These are phyloP conservation scores for Nomada hirtipes DNA, from an alignment of 2,888 invertebrate genomes.

Conservation along the genomic window DNA sequence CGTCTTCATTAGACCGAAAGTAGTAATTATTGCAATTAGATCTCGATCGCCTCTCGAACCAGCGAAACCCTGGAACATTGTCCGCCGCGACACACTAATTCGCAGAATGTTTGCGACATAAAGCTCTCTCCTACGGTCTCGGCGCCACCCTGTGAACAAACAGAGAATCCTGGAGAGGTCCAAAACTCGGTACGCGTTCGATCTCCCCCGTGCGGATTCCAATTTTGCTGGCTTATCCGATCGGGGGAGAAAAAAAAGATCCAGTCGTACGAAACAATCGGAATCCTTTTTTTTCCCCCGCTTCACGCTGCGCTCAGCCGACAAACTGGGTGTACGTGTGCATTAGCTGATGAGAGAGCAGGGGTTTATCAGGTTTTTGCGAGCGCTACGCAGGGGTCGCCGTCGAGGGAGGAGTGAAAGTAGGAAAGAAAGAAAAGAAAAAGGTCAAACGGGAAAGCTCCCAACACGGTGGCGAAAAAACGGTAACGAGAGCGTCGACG, in stretches of 20 bases:
- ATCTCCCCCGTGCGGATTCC: slow-evolving; percentile 28
- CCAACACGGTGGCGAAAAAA: not conserved
- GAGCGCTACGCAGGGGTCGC: slow-evolving; percentile 34
- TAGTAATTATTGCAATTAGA: not conserved
- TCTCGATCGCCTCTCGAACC: slow-evolving; percentile 11
- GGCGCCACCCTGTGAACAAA: slow-evolving; percentile 27
- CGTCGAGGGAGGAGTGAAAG: not conserved
- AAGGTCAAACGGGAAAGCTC: not conserved
- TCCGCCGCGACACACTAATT: slow-evolving; percentile 18
- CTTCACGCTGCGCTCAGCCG: slow-evolving; percentile 32
- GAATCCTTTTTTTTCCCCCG: slow-evolving; percentile 28
- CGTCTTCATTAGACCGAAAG: no score
- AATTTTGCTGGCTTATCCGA: slow-evolving; percentile 41
- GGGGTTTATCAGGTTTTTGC: slow-evolving; percentile 53
- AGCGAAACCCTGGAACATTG: slow-evolving; percentile 21
- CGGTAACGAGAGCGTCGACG: slow-evolving; percentile 12
- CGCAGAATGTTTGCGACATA: slow-evolving; percentile 4
- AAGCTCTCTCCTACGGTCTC: not conserved
- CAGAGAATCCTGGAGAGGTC: not conserved
- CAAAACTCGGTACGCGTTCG: slow-evolving; percentile 29
- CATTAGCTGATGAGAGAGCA: slow-evolving; percentile 69
- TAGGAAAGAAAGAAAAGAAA: not conserved
- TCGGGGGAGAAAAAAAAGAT: slow-evolving; percentile 12
- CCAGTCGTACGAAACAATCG: slow-evolving; percentile 53
- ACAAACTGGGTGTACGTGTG: slow-evolving; percentile 43